phyloP scores from a whole-genome alignment of 2,113 vertebrate genomes.

The Otocyon megalotis region DNA sequence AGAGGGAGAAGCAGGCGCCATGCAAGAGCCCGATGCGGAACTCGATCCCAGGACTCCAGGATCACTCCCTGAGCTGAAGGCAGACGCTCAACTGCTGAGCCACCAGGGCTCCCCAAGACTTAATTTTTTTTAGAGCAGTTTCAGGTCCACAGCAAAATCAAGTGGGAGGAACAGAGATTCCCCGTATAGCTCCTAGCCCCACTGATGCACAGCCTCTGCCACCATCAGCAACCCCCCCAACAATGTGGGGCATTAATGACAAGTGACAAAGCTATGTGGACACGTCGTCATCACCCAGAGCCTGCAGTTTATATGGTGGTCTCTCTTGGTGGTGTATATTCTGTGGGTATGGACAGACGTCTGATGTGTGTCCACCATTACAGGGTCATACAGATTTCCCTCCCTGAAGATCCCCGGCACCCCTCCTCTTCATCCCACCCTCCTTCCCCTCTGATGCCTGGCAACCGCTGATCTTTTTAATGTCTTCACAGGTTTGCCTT shows the following conservation, averaged over 20 bases:
- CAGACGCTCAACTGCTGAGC: too few relatives aligned
- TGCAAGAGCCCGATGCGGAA: too few relatives aligned
- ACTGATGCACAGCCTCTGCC: rapidly evolving
- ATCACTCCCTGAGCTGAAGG: too few relatives aligned
- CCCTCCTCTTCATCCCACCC: not conserved
- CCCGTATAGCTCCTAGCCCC: rapidly evolving
- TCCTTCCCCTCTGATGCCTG: rapidly evolving
- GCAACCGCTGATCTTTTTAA: not conserved
- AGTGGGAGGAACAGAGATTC: not conserved
- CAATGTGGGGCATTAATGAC: rapidly evolving
- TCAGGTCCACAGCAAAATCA: not conserved
- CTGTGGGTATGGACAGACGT: not conserved
- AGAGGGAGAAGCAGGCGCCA: too few relatives aligned
- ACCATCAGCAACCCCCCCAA: not conserved
- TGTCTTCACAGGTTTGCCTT: not conserved
- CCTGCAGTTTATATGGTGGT: rapidly evolving
- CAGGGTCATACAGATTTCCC: not conserved
- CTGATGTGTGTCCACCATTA: rapidly evolving
- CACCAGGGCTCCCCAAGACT: too few relatives aligned
- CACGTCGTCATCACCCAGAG: too few relatives aligned
- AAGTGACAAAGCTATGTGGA: rapidly evolving
- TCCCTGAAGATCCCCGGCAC: not conserved
- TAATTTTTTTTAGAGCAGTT: not conserved
- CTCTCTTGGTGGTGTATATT: too few relatives aligned
- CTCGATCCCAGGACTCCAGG: too few relatives aligned